Evolutionary conservation across 2,113 vertebrate species (phyloP).

Genomic region (Ovis aries): DNA sequence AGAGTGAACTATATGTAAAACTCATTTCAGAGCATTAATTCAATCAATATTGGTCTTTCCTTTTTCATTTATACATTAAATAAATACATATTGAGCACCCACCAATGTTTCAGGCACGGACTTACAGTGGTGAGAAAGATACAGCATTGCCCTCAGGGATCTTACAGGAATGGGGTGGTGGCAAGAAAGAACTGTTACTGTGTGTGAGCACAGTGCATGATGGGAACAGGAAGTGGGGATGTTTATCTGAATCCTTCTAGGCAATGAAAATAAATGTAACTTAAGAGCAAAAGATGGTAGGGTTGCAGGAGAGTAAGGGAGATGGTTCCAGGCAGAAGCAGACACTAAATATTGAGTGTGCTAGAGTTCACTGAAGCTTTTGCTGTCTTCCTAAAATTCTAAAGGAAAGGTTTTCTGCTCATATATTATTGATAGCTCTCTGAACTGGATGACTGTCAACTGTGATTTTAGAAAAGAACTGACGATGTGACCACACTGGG

Average conservation of each 20-base stretch:
- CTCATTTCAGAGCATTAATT: neutral
- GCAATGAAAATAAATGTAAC: neutral
- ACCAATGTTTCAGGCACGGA: neutral
- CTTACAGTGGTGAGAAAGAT: neutral
- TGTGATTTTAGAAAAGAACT: neutral
- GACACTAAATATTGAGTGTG: neutral
- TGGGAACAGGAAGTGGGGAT: neutral
- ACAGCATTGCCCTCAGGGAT: neutral
- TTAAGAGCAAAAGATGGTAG: neutral
- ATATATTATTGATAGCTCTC: neutral
- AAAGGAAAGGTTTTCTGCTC: neutral
- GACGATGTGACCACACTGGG: neutral
- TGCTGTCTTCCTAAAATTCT: neutral
- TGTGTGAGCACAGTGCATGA: neutral
- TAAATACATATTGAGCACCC: neutral
- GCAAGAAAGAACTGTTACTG: neutral
- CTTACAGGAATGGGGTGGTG: neutral
- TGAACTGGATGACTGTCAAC: neutral
- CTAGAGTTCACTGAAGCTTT: neutral
- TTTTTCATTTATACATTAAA: neutral
- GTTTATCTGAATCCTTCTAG: neutral
- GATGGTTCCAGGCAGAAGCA: neutral
- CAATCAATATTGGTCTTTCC: neutral
- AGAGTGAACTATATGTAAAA: neutral
- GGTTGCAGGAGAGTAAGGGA: neutral